Conservation (phyloP, 2,888 invertebrate species). For the Brenthis hecate region DNA sequence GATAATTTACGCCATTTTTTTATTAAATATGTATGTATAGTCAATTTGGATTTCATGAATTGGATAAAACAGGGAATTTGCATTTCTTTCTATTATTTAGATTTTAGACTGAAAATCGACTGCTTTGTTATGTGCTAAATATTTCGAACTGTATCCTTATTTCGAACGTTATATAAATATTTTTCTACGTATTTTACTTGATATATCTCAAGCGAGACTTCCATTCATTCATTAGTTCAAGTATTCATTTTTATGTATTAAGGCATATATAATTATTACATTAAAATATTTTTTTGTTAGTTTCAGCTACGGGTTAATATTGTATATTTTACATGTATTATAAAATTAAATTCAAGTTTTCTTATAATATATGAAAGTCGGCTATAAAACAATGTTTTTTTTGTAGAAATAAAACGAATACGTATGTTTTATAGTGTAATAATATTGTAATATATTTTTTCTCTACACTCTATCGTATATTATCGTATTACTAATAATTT, state of each 20-base stretch:
- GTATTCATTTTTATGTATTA: background rate
- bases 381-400: too few species aligned
- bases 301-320: slow-evolving; percentile 16
- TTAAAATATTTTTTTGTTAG: background rate
- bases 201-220: slow-evolving; percentile 1
- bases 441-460: too few species aligned
- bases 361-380: too few species aligned
- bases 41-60: slow-evolving; percentile 22
- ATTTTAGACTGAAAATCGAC: slow-evolving; percentile 69
- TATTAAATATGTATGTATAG: too few species aligned
- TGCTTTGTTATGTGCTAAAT: slow-evolving; percentile 65
- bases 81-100: slow-evolving; percentile 65
- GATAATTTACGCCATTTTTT: background rate
- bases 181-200: slow-evolving; percentile 35
- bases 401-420: too few species aligned
- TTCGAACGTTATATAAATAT: slow-evolving; percentile 24
- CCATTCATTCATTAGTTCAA: background rate
- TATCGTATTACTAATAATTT: too few species aligned
- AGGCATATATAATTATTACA: background rate
- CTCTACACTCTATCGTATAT: too few species aligned
- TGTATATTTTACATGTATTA: too few species aligned
- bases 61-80: slow-evolving; percentile 55
- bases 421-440: too few species aligned
- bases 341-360: too few species aligned
- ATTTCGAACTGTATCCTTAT: slow-evolving; percentile 31